Conservation (phyloP, 2,888 invertebrate species). For the Holacanthella duospinosa region DNA sequence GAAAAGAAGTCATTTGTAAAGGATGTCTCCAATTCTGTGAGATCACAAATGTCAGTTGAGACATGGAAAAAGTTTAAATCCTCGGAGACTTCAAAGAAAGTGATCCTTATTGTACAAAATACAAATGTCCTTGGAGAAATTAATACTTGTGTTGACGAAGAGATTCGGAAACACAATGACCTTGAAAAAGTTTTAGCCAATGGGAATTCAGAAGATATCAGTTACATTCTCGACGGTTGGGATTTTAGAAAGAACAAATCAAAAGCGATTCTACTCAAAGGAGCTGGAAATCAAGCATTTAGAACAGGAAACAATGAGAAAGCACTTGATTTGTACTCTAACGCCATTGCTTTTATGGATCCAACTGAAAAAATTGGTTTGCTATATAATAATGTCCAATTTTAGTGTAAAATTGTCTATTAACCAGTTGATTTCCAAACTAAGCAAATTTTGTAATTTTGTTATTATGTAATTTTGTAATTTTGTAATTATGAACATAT, state of each 20-base stretch:
- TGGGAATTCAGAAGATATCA: neutral
- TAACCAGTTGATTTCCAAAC: neutral
- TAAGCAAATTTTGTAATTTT: neutral
- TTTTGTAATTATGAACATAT: too few relatives aligned
- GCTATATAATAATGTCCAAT: neutral
- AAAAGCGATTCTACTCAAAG: constrained; percentile 11
- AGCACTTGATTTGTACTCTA: constrained; percentile 27
- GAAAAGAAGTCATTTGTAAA: neutral
- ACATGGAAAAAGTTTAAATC: neutral
- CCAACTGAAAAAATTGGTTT: constrained; percentile 28
- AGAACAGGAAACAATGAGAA: constrained; percentile 13
- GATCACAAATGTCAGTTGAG: neutral
- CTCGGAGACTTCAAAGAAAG: neutral
- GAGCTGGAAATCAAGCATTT: constrained; percentile 14
- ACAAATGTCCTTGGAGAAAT: neutral
- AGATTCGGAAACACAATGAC: neutral
- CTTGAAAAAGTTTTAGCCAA: neutral
- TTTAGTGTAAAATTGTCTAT: neutral
- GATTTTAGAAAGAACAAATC: neutral
- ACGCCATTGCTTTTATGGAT: constrained; percentile 32
- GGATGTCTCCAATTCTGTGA: neutral
- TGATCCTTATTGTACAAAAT: neutral
- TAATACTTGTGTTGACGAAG: neutral
- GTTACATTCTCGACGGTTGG: neutral
- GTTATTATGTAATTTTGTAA: too few relatives aligned